phyloP scores from a whole-genome alignment of 1,140 invertebrate species.

The Belonocnema kinseyi region DNA sequence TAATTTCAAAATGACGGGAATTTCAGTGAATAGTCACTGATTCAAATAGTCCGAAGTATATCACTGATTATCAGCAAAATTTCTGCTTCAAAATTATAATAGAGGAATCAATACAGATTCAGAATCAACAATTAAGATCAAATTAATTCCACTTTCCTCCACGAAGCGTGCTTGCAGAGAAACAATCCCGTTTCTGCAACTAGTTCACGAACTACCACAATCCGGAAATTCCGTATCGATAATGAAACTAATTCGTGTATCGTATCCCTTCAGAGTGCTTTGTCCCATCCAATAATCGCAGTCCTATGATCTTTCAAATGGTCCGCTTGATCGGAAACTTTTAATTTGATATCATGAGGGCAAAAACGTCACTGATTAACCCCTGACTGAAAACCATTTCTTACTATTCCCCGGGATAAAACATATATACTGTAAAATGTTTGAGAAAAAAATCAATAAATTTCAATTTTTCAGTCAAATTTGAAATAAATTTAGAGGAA shows the following conservation, averaged over 20 bases:
- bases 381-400: not conserved
- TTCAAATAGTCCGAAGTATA: too few species aligned
- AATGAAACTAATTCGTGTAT: slow-evolving; percentile 50
- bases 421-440: not conserved
- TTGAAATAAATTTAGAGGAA: too few species aligned
- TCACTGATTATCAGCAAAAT: too few species aligned
- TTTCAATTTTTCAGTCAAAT: too few species aligned
- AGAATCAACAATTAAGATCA: slow-evolving; percentile 36
- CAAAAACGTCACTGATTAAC: not conserved
- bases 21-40: too few species aligned
- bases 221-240: slow-evolving; percentile 50
- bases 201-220: slow-evolving; percentile 55
- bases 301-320: slow-evolving; percentile 17
- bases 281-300: slow-evolving; percentile 1
- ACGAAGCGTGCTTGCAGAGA: slow-evolving; percentile 51
- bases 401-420: not conserved
- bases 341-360: not conserved
- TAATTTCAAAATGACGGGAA: too few species aligned
- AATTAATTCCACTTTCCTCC: slow-evolving; percentile 50
- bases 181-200: slow-evolving; percentile 55
- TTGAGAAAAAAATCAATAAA: too few species aligned
- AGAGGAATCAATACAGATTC: too few species aligned
- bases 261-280: slow-evolving; percentile 34
- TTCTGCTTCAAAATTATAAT: too few species aligned
- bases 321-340: slow-evolving; percentile 8